phyloP scores from a whole-genome alignment of 2,888 invertebrate species.

The Brachypterus glaber region DNA sequence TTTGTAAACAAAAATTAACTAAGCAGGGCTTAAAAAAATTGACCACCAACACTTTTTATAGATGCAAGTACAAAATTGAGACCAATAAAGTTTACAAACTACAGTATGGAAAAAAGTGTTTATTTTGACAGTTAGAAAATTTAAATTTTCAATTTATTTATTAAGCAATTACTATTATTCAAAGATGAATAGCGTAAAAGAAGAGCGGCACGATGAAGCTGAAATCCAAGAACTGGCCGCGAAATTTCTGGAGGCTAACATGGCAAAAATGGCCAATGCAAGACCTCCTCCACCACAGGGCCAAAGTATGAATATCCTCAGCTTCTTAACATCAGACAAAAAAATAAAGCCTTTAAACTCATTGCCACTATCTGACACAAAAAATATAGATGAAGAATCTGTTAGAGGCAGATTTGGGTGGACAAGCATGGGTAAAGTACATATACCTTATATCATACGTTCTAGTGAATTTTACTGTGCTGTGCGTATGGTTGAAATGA shows the following conservation, averaged over 20 bases:
- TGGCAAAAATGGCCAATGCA: constrained; percentile 44
- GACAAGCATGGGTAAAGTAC: constrained; percentile 75
- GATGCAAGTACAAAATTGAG: too few species aligned
- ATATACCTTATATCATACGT: constrained; percentile 83
- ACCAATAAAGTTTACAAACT: too few species aligned
- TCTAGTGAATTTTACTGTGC: constrained; percentile 80
- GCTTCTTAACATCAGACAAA: constrained; percentile 44
- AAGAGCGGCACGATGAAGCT: constrained; percentile 73
- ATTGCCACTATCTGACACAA: constrained; percentile 20
- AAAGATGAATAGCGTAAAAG: constrained; percentile 45
- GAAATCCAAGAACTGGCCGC: constrained; percentile 80
- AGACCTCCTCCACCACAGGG: constrained; percentile 31
- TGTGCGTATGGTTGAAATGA: constrained; percentile 89
- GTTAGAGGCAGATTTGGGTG: constrained; percentile 81
- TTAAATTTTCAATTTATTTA: constrained; percentile 15
- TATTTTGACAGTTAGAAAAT: constrained; percentile 10
- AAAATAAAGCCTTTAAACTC: constrained; percentile 27
- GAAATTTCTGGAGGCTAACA: constrained; percentile 64
- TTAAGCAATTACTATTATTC: too few species aligned
- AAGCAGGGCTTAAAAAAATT: constrained; percentile 13
- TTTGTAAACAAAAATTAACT: constrained; percentile 29
- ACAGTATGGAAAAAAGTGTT: constrained; percentile 17
- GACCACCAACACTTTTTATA: not conserved
- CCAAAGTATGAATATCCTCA: constrained; percentile 52
- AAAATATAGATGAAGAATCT: constrained; percentile 58